Base-by-base conservation (phyloP, 2,888 invertebrate species). In the Drosophila setosimentum region DNA sequence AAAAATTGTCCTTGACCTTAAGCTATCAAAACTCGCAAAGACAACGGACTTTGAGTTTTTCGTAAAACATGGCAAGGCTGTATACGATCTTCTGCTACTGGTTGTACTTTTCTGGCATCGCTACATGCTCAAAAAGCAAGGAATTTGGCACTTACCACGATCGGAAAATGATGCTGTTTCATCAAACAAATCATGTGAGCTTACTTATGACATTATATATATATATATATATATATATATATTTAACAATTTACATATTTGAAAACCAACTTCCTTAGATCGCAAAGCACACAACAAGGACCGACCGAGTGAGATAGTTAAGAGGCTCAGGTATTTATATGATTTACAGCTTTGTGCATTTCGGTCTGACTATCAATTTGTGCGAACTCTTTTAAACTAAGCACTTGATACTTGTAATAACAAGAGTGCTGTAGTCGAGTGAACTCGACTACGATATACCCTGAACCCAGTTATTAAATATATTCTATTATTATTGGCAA, bases 41-140 rank as follows among this genome's bases (percentile, higher is more conserved):
- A 97, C 97, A 0, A 94, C 96, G 76, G 97, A 99, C 68, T 95
- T 99, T 80, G 99, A 99, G 37, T 96, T 99, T 50, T 97, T 98
- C 93, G 95, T 96, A 90, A 96, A 96, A 87, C 92, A 93, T 60
- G 95, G 96, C 92, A 98, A 98, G 91, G 99, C 99, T 0, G 94
- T 96, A 24, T 98, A 96, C 94, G 99, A 99, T 93, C 94, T 99
- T 29, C 93, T 97, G 32, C 94, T 99, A 30, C 94, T 99, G 29
- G 95, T 99, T 62, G 96, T 98, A 35, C 96, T 99, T 66, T 99
- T 99, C 93, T 97, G 99, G 93, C 99, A 99, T 92, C 95, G 99
- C 96, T 97, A 94, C 90, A 87, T 81, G 82, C 65, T 87, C 1
- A 85, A 82, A 55, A 81, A 76, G 35, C 80, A 83, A 45, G 86